Evolutionary conservation across 2,113 vertebrate genomes (phyloP), one percentile per base, ranked within the genome.

Genomic region (Elephas maximus): DNA sequence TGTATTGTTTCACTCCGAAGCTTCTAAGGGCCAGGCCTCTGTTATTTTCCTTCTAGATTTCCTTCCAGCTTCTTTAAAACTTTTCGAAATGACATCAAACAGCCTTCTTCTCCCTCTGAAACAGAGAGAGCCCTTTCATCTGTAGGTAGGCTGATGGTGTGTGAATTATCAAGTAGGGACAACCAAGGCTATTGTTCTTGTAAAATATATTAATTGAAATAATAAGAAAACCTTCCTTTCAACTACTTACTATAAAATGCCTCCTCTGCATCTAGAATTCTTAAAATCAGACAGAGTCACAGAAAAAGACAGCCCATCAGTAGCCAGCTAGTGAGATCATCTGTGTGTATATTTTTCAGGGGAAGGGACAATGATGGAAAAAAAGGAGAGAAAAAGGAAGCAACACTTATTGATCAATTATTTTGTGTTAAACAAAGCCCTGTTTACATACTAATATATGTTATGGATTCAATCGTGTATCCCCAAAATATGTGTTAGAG

Each of bases 31-130:
- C 92, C 92, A 45, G 44, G 65, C 30, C 14, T 92, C 91, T 92
- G 88, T 96, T 92, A 82, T 62, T 89, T 96, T 33, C 0, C 0
- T 94, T 98, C 97, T 93, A 91, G 89, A 91, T 20, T 67, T 90
- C 63, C 85, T 97, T 94, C 97, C 28, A 91, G 60, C 21, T 96
- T 73, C 97, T 97, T 88, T 85, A 97, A 94, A 97, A 97, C 28
- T 3, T 94, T 44, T 97, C 94, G 93, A 74, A 83, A 85, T 76
- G 57, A 95, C 62, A 93, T 86, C 67, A 88, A 94, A 96, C 60
- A 96, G 87, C 24, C 57, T 3, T 51, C 74, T 6, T 80, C 94
- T 97, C 97, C n/a, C 71, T 93, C 91, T 90, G 94, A 94, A 98
- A 83, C 1, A 57, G 26, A 9, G 65, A 57, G 26, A 9, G 65